These are phyloP conservation scores for Acronicta aceris DNA, from an alignment of 2,888 invertebrate genomes.

Conservation along the genomic window DNA sequence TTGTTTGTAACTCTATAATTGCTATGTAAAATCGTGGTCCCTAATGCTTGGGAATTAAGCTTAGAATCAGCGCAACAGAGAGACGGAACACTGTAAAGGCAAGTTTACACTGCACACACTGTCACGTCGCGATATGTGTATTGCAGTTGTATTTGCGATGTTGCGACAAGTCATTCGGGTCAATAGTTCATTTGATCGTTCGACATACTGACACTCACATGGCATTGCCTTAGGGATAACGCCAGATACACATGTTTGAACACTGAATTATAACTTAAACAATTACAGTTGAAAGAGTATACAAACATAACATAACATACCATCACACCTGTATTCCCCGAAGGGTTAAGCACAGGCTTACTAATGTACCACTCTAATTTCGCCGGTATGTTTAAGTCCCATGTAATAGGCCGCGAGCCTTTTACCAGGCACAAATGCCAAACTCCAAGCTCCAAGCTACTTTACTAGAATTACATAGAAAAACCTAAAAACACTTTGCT, in stretches of 20 bases:
- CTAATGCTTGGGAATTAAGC: constrained; percentile 41
- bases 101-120: constrained; percentile 28
- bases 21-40: constrained; percentile 16
- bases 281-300: too few relatives aligned
- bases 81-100: constrained; percentile 34
- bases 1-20: constrained; percentile 52
- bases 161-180: constrained; percentile 45
- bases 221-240: constrained; percentile 9
- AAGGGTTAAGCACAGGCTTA: too few relatives aligned
- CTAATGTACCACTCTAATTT: too few relatives aligned
- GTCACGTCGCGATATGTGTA: constrained; percentile 9
- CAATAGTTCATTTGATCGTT: constrained; percentile 28
- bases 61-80: constrained; percentile 28
- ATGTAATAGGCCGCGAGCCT: too few relatives aligned
- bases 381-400: too few relatives aligned
- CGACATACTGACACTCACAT: constrained; percentile 39
- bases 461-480: too few relatives aligned
- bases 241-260: neutral
- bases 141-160: constrained; percentile 30
- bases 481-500: too few relatives aligned
- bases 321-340: too few relatives aligned
- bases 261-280: too few relatives aligned
- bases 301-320: too few relatives aligned
- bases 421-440: too few relatives aligned
- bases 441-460: too few relatives aligned